Evolutionary conservation across 2,888 invertebrate species (phyloP), one percentile per base, ranked within the genome.

Genomic region (Drosophila yooni): DNA sequence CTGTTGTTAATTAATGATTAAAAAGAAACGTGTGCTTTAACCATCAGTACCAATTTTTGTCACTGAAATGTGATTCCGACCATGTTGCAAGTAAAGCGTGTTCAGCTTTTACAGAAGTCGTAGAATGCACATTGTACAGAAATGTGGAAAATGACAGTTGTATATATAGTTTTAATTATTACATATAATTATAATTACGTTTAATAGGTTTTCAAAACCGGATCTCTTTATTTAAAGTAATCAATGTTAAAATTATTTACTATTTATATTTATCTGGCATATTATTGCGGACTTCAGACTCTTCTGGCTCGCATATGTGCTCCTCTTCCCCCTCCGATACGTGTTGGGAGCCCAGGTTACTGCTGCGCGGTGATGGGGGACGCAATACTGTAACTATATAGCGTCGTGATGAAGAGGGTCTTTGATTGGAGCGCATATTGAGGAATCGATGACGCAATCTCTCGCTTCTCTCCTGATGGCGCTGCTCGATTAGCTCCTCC

Each of bases 401-500:
- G 7, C 75, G 76, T 0, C 77, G 75, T 3, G 71, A 59, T 11
- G 48, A 11, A 1, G 56, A 25, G 2, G 64, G 34, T 7, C 53
- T 61, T 7, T 67, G 82, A 33, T 54, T 73, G 21, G 58, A 50
- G 1, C 75, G 83, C 67, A 87, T 76, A 34, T 67, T 71, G 2
- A 74, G 63, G 54, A 85, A 85, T 0, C 86, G 88, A 34, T 84
- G 68, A 5, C 90, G 77, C 46, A 81, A 58, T 3, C 91, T 79
- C n/a, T 91, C 88, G 11, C 68, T 66, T 13, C 82, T 80, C 58
- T 91, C 90, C 4, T 59, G 80, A 27, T 77, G 70, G 4, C 89
- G 91, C 27, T 81, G 83, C 36, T 89, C 81, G 11, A 81, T 90
- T 3, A 89, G 56, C 34, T 81, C 81, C 33, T 89, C 81, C 27